A percentile compares a stretch with the other conserved stretches of the same genome.
Conservation (phyloP, 2,113 vertebrate genomes). For the Tenebrosternarchus preto region DNA sequence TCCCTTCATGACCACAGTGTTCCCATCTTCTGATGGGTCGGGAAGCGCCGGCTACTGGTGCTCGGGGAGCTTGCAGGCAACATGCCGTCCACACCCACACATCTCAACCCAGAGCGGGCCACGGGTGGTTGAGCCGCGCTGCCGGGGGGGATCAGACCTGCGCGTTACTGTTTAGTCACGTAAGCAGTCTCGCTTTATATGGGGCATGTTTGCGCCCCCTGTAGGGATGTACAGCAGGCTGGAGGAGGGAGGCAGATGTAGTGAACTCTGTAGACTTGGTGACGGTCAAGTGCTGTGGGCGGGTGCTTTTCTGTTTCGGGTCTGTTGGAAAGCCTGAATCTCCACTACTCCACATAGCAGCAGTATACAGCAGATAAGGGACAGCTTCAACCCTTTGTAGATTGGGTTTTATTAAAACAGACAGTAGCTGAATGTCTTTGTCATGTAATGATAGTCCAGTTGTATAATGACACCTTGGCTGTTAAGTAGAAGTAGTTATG, state of each 20-base stretch:
- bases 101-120: neutral
- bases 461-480: too few relatives aligned
- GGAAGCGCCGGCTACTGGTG: neutral
- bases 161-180: conserved; percentile 29
- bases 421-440: too few relatives aligned
- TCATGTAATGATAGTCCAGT: too few relatives aligned
- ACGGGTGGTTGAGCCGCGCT: neutral
- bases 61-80: neutral
- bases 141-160: neutral
- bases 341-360: neutral
- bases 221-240: neutral
- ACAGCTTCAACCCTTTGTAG: neutral
- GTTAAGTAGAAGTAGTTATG: too few relatives aligned
- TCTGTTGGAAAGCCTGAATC: neutral
- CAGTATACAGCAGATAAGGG: neutral
- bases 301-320: neutral
- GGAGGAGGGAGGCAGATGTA: conserved; percentile 5
- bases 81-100: conserved; percentile 37
- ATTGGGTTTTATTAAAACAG: neutral
- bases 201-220: conserved; percentile 42
- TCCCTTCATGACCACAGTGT: too few relatives aligned
- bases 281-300: too few relatives aligned
- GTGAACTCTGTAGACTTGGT: conserved; percentile 13
- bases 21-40: too few relatives aligned
- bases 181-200: conserved; percentile 48